Evolutionary conservation across 2,797 vertebrate species (phyloP).

Genomic region (Crenichthys baileyi): DNA sequence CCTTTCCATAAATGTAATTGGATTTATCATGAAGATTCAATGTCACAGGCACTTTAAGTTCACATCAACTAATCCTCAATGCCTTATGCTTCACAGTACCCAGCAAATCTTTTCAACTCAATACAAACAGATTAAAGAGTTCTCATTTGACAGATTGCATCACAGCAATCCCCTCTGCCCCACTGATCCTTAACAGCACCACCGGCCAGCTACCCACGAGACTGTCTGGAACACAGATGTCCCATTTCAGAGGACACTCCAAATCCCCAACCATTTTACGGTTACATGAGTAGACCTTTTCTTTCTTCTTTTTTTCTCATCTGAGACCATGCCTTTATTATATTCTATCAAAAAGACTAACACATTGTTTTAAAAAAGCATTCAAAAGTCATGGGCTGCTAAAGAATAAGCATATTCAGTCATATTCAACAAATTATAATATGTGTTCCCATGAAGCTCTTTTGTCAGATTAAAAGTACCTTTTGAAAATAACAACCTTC

Average conservation of each 20-base stretch:
- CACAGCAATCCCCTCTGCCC: constrained; percentile 44
- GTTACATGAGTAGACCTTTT: not conserved
- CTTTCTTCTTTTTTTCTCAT: not conserved
- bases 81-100: not conserved
- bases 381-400: not conserved
- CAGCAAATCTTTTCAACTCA: constrained; percentile 5
- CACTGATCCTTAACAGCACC: constrained; percentile 45
- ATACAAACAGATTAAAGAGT: constrained; percentile 24
- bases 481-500: not conserved
- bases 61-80: not conserved
- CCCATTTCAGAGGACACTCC: constrained; percentile 21
- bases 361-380: not conserved
- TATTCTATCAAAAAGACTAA: not conserved
- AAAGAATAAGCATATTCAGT: not conserved
- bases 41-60: not conserved
- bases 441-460: not conserved
- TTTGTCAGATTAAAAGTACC: not conserved
- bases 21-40: too few relatives aligned
- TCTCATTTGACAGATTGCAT: constrained; percentile 32
- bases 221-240: constrained; percentile 46
- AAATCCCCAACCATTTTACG: constrained; percentile 10
- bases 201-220: constrained; percentile 35
- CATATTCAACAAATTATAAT: not conserved
- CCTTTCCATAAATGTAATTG: too few relatives aligned
- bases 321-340: not conserved